A percentile compares a stretch with the other conserved stretches of the same genome.
Evolutionary conservation across 2,888 invertebrate genomes (phyloP).

Genomic region (Cerastoderma edule): DNA sequence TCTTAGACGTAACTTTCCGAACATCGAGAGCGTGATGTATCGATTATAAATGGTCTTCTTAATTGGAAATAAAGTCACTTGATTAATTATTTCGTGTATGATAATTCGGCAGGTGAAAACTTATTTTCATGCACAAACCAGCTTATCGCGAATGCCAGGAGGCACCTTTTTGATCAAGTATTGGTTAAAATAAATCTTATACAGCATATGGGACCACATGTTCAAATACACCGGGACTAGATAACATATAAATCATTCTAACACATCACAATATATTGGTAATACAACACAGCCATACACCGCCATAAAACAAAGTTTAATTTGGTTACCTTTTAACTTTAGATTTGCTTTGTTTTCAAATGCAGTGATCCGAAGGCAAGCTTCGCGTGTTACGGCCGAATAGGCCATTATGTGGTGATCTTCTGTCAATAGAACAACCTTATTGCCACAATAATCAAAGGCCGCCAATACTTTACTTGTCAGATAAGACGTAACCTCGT

Average conservation of each 20-base stretch:
- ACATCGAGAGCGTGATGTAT: no score
- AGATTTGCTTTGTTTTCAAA: conserved; percentile 47
- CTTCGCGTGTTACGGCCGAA: conserved; percentile 52
- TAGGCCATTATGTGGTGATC: conserved; percentile 45
- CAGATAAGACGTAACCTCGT: conserved; percentile 46
- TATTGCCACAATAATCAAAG: conserved; percentile 60
- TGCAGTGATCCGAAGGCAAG: conserved; percentile 42
- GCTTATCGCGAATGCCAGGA: no score
- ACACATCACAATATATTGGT: conserved; percentile 36
- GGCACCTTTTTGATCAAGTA: neutral
- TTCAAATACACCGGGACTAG: conserved; percentile 7
- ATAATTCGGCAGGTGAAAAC: no score
- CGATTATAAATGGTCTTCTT: no score
- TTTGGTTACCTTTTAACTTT: conserved; percentile 60
- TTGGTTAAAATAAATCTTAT: neutral
- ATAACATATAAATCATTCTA: conserved; percentile 50
- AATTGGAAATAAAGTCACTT: no score
- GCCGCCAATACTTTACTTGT: conserved; percentile 36
- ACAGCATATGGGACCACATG: conserved; percentile 12
- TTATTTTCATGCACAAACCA: no score
- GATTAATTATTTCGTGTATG: no score
- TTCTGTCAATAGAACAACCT: conserved; percentile 52
- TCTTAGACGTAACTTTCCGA: no score
- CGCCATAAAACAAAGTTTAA: conserved; percentile 49
- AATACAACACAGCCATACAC: conserved; percentile 32